phyloP scores from a whole-genome alignment of 2,797 vertebrate species.

The Jordanella pulchra region DNA sequence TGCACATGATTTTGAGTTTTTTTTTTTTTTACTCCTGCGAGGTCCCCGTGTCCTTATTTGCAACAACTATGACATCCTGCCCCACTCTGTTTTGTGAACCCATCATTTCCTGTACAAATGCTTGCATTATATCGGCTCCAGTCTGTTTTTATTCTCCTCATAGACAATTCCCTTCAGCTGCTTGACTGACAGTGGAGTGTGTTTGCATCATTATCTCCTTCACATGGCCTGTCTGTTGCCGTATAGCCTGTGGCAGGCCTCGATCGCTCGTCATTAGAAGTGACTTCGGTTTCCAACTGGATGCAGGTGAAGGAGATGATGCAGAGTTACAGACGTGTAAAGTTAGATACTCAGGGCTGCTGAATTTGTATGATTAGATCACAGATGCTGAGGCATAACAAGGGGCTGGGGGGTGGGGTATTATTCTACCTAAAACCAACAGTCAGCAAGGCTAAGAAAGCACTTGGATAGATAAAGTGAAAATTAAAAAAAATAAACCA shows the following conservation, averaged over 20 bases:
- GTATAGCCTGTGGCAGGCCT: slow-evolving; percentile 71
- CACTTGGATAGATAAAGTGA: slow-evolving; percentile 14
- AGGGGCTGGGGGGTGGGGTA: slow-evolving; percentile 43
- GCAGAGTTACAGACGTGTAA: slow-evolving; percentile 26
- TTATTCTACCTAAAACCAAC: slow-evolving; percentile 31
- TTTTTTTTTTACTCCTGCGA: slow-evolving; percentile 34
- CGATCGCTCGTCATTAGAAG: slow-evolving; percentile 65
- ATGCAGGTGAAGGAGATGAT: slow-evolving; percentile 29
- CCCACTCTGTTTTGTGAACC: slow-evolving; percentile 62
- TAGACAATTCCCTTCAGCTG: slow-evolving; percentile 64
- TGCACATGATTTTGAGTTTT: slow-evolving; percentile 21
- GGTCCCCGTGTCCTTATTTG: slow-evolving; percentile 38
- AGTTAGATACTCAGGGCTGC: slow-evolving; percentile 22
- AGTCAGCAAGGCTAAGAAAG: slow-evolving; percentile 33
- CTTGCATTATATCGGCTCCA: slow-evolving; percentile 55
- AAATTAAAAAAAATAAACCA: slow-evolving; percentile 8
- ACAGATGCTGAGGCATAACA: slow-evolving; percentile 29
- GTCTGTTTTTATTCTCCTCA: slow-evolving; percentile 71
- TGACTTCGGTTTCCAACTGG: slow-evolving; percentile 51
- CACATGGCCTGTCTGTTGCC: slow-evolving; percentile 65
- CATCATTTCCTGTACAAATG: slow-evolving; percentile 71
- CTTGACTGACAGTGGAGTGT: slow-evolving; percentile 74
- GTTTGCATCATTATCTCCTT: slow-evolving; percentile 74
- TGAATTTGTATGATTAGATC: slow-evolving; percentile 36
- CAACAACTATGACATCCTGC: slow-evolving; percentile 49